phyloP scores from a whole-genome alignment of 2,888 invertebrate genomes.

The Drosophila testacea region DNA sequence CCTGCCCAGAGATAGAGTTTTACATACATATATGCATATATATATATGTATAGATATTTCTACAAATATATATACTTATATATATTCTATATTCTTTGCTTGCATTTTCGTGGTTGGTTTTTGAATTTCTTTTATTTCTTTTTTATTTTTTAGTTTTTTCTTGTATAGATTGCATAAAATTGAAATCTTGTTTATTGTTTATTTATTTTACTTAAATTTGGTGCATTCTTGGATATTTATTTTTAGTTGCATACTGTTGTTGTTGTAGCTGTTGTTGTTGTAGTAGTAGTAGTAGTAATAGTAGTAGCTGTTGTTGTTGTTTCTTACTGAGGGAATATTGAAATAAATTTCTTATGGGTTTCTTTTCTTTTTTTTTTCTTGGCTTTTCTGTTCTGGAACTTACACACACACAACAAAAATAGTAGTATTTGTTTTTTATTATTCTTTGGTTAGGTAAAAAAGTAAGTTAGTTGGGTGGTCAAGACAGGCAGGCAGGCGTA shows the following conservation, averaged over 20 bases:
- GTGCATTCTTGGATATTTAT: constrained; percentile 67
- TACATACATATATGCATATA: constrained; percentile 24
- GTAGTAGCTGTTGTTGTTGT: constrained; percentile 53
- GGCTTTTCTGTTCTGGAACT: constrained; percentile 55
- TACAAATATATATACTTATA: constrained; percentile 38
- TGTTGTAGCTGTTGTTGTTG: constrained; percentile 76
- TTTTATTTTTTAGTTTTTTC: constrained; percentile 37
- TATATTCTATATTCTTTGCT: constrained; percentile 49
- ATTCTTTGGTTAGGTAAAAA: constrained; percentile 36
- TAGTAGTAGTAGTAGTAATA: constrained; percentile 52
- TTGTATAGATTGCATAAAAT: constrained; percentile 75
- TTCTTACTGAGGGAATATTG: constrained; percentile 51
- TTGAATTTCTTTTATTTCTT: constrained; percentile 43
- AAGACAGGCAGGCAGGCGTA: constrained; percentile 47
- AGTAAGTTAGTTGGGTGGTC: constrained; percentile 43
- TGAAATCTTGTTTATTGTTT: constrained; percentile 58
- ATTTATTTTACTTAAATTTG: constrained; percentile 57
- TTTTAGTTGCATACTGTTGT: constrained; percentile 85
- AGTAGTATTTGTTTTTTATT: constrained; percentile 38
- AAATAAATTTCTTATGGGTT: constrained; percentile 9
- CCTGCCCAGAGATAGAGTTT: constrained; percentile 74
- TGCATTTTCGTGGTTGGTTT: constrained; percentile 68
- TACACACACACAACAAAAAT: constrained; percentile 73
- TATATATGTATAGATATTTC: constrained; percentile 33
- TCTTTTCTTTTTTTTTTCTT: not conserved